Conservation (phyloP, 2,797 vertebrate species). For the Okamejei kenojei region DNA sequence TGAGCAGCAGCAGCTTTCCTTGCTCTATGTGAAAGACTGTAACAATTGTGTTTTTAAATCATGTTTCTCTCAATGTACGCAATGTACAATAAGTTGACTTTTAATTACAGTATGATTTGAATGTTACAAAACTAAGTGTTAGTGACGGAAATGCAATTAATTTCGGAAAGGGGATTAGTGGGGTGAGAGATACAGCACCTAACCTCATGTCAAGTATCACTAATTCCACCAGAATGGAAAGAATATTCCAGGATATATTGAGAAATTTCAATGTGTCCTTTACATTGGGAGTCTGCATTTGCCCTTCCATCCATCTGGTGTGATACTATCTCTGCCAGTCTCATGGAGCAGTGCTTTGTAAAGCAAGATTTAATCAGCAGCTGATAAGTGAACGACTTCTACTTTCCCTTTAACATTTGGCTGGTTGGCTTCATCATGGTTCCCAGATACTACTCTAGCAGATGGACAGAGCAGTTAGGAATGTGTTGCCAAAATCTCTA, state of each 20-base stretch:
- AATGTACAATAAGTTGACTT: background rate
- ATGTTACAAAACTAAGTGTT: background rate
- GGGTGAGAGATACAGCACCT: background rate
- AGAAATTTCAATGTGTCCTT: background rate
- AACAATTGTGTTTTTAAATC: background rate
- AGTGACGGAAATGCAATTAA: background rate
- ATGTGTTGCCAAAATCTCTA: background rate
- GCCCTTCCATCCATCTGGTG: background rate
- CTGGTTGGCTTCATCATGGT: background rate
- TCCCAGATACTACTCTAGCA: background rate
- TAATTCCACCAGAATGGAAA: background rate
- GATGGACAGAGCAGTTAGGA: background rate
- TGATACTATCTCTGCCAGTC: background rate
- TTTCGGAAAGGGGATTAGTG: background rate
- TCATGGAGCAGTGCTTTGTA: background rate
- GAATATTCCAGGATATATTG: background rate
- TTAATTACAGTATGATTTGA: background rate
- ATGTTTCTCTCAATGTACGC: background rate
- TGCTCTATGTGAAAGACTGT: background rate
- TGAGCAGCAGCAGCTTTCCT: no score
- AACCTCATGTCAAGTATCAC: background rate
- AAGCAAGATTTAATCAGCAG: background rate
- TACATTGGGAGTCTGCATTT: background rate
- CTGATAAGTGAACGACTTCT: background rate
- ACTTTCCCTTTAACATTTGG: background rate